A percentile compares a stretch with the other conserved stretches of the same genome.
phyloP scores from a whole-genome alignment of 2,888 invertebrate genomes.

The Chrysotoxum bicinctum region DNA sequence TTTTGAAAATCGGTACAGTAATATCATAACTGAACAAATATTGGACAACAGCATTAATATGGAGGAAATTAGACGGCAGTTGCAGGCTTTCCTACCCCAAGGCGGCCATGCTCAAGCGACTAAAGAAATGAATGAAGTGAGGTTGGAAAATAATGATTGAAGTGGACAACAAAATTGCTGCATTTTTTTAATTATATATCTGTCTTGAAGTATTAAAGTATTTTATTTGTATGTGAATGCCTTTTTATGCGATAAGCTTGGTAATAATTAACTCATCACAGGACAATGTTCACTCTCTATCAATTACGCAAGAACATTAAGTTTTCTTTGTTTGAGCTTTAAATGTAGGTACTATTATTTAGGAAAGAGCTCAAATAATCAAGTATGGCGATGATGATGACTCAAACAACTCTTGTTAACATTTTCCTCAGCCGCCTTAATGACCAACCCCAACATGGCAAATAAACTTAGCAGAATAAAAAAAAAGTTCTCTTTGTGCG shows the following conservation, averaged over 20 bases:
- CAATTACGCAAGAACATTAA: conserved; percentile 42
- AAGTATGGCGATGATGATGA: conserved; percentile 6
- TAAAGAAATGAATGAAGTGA: conserved; percentile 25
- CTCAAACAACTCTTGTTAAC: conserved; percentile 38
- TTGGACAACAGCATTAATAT: conserved; percentile 80
- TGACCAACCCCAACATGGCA: neutral
- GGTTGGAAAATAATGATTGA: neutral
- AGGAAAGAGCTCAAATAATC: conserved; percentile 41
- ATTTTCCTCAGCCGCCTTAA: neutral
- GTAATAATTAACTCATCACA: conserved; percentile 7
- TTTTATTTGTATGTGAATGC: neutral
- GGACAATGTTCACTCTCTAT: neutral
- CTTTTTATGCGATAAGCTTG: neutral
- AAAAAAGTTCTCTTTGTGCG: conserved; percentile 7
- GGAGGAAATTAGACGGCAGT: conserved; percentile 84
- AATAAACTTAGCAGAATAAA: neutral
- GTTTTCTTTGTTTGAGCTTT: conserved; percentile 22
- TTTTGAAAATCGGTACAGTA: conserved; percentile 80
- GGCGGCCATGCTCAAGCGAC: conserved; percentile 74
- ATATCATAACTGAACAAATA: conserved; percentile 80
- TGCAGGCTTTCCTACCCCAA: conserved; percentile 88
- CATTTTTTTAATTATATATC: neutral
- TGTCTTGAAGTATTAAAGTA: neutral
- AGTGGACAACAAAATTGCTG: neutral
- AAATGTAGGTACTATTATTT: neutral